Percentiles rank a stretch among this genome's conserved stretches.
Conservation (phyloP, 2,113 vertebrate species). For the Sigmodon hispidus region DNA sequence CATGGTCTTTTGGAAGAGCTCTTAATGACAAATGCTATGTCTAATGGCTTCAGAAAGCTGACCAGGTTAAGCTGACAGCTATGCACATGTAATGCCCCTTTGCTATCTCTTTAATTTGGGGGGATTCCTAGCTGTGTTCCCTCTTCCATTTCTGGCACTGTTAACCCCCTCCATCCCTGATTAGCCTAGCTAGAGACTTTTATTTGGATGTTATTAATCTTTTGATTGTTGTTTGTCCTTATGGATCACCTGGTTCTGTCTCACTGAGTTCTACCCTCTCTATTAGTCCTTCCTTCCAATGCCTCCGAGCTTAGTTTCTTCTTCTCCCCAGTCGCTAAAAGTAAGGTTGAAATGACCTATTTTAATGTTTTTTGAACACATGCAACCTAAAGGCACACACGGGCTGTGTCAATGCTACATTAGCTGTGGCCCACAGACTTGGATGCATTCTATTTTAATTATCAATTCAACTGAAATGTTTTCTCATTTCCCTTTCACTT, state of each 20-base stretch:
- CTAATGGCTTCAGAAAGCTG: not conserved
- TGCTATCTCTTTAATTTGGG: not conserved
- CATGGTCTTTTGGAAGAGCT: not conserved
- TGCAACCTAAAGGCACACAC: not conserved
- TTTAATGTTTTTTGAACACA: not conserved
- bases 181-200: not conserved
- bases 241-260: not conserved
- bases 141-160: not conserved
- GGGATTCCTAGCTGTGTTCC: not conserved
- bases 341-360: not conserved
- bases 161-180: not conserved
- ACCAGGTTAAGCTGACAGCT: not conserved
- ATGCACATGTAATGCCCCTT: not conserved
- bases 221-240: not conserved
- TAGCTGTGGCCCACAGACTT: not conserved
- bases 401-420: rapidly evolving
- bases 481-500: not conserved
- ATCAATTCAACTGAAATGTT: not conserved
- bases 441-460: too few species aligned
- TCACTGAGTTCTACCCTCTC: not conserved
- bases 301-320: not conserved
- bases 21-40: not conserved
- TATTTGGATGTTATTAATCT: too few species aligned
- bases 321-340: not conserved
- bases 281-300: not conserved